Percentiles rank a stretch among this genome's conserved stretches.
phyloP scores from a whole-genome alignment of 2,888 invertebrate species.

The Adelognathus sp. region DNA sequence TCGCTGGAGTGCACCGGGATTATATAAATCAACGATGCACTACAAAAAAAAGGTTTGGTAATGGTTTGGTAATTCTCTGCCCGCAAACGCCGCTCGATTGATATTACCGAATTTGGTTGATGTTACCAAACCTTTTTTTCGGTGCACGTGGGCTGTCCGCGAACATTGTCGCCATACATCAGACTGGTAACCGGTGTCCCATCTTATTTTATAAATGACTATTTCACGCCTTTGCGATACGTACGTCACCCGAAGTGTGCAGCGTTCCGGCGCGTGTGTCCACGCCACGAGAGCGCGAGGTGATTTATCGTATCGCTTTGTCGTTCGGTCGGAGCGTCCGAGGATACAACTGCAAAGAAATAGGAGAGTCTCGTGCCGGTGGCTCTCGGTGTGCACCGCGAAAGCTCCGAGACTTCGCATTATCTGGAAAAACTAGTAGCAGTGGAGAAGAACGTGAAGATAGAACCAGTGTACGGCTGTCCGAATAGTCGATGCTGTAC shows the following conservation, averaged over 20 bases:
- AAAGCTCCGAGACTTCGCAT: slow-evolving; percentile 15
- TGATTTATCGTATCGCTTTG: slow-evolving; percentile 42
- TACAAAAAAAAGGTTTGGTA: no score
- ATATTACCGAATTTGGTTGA: no score
- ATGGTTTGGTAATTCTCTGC: no score
- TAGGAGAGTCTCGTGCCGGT: slow-evolving; percentile 5
- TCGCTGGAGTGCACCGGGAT: no score
- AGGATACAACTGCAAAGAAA: background rate
- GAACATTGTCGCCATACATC: background rate
- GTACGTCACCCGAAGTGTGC: background rate
- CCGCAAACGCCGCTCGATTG: no score
- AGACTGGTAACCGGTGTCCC: background rate
- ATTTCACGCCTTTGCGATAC: background rate
- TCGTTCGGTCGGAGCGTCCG: background rate
- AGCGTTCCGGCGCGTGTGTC: background rate
- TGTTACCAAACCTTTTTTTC: no score
- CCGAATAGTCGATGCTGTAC: slow-evolving; percentile 10
- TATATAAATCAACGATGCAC: no score
- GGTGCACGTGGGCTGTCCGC: no score
- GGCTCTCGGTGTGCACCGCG: background rate
- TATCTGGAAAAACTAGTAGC: slow-evolving; percentile 11
- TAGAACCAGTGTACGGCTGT: background rate
- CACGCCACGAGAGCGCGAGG: background rate
- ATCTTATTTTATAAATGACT: slow-evolving; percentile 1
- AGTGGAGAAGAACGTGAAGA: slow-evolving; percentile 20